A percentile compares a stretch with the other conserved stretches of the same genome.
phyloP scores from a whole-genome alignment of 1,140 invertebrate genomes.

The Drosophila jambulina region DNA sequence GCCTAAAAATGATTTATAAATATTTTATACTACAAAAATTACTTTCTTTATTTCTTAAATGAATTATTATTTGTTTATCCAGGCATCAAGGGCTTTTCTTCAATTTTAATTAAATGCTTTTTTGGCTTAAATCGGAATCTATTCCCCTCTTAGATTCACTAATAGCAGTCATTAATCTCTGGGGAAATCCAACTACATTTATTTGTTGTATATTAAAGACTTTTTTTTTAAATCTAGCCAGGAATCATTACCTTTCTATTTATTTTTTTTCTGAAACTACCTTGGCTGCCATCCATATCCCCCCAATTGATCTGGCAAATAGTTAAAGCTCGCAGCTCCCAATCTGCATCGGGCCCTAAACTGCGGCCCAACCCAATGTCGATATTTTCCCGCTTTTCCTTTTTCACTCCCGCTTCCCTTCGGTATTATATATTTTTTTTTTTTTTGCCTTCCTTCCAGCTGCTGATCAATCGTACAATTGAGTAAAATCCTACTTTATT shows the following conservation, averaged over 20 bases:
- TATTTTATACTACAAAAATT: not conserved
- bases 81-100: not conserved
- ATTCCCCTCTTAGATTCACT: not conserved
- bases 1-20: not conserved
- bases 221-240: constrained; percentile 1
- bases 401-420: constrained; percentile 16
- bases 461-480: constrained; percentile 83
- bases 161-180: not conserved
- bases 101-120: not conserved
- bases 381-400: constrained; percentile 45
- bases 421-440: constrained; percentile 20
- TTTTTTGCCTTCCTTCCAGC: constrained; percentile 36
- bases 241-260: constrained; percentile 10
- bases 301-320: constrained; percentile 53
- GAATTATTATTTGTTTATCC: not conserved
- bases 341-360: constrained; percentile 55
- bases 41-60: not conserved
- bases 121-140: not conserved
- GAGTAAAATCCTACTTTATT: constrained; percentile 83
- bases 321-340: constrained; percentile 49
- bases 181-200: not conserved
- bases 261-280: not conserved
- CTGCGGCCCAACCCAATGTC: constrained; percentile 44
- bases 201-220: constrained; percentile 1
- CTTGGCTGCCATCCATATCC: constrained; percentile 24